Conservation (phyloP, 1,140 invertebrate genomes). For the Drosophila kurseongensis region DNA sequence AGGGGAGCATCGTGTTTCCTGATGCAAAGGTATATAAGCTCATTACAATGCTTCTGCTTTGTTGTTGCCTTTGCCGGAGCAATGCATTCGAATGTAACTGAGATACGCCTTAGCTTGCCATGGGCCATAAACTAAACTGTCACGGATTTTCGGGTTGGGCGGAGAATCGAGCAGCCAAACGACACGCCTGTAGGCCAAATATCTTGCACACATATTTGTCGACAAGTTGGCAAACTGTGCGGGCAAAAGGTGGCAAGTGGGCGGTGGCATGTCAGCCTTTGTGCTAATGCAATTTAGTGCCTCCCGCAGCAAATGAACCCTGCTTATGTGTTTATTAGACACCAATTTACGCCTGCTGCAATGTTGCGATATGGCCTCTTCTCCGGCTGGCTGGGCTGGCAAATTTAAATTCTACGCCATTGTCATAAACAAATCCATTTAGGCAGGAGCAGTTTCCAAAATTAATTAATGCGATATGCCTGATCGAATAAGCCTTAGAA, state of each 20-base stretch:
- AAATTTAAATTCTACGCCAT: conserved; percentile 31
- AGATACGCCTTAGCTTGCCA: conserved; percentile 60
- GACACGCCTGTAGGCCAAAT: conserved; percentile 49
- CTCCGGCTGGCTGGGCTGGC: conserved; percentile 17
- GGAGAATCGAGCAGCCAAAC: conserved; percentile 26
- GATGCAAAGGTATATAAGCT: conserved; percentile 34
- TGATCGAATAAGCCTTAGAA: conserved; percentile 9
- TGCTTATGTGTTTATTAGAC: conserved; percentile 80
- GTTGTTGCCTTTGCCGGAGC: conserved; percentile 21
- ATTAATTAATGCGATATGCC: conserved; percentile 23
- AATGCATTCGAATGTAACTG: conserved; percentile 56
- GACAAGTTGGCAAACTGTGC: conserved; percentile 51
- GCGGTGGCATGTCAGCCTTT: conserved; percentile 46
- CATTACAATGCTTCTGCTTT: conserved; percentile 33
- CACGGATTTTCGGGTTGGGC: conserved; percentile 43
- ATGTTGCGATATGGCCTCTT: conserved; percentile 38
- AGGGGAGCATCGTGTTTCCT: background rate
- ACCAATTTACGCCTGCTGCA: conserved; percentile 64
- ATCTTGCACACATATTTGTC: conserved; percentile 65
- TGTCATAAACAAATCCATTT: conserved; percentile 39
- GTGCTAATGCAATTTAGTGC: conserved; percentile 74
- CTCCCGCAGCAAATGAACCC: conserved; percentile 66
- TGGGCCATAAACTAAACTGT: conserved; percentile 75
- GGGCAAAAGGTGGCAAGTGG: background rate
- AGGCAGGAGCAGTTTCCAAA: conserved; percentile 4